Evolutionary conservation across 2,113 vertebrate species (phyloP).

Genomic region (Entelurus aequoreus): DNA sequence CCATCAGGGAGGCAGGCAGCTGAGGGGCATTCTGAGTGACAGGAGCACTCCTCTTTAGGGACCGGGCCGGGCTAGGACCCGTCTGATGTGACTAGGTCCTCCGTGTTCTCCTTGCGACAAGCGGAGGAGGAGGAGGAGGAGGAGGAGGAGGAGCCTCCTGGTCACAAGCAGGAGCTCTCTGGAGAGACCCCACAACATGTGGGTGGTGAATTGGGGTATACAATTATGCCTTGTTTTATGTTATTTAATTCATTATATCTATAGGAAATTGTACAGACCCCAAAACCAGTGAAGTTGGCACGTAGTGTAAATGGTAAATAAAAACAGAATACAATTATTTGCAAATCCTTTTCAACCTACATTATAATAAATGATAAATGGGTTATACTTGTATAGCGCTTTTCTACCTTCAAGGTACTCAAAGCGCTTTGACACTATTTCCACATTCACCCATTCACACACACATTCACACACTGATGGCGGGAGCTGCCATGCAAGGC

Average conservation of each 20-base stretch:
- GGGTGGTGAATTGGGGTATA: conserved; percentile 12
- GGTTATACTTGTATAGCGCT: too few species aligned
- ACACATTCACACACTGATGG: too few species aligned
- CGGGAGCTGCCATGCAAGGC: too few species aligned
- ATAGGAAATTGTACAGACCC: too few species aligned
- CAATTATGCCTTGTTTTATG: not conserved
- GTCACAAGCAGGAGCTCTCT: not conserved
- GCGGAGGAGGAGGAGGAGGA: conserved; percentile 12
- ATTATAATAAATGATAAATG: too few species aligned
- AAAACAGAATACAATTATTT: too few species aligned
- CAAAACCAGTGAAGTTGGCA: too few species aligned
- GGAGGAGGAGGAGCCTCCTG: conserved; percentile 18
- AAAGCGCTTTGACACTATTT: too few species aligned
- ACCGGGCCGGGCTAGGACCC: conserved; percentile 21
- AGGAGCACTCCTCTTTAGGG: conserved; percentile 66
- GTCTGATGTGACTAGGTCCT: conserved; percentile 29
- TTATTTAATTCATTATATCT: not conserved
- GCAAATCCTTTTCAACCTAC: too few species aligned
- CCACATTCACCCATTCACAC: too few species aligned
- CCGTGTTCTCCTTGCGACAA: conserved; percentile 17
- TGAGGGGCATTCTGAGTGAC: conserved; percentile 74
- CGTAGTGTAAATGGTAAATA: too few species aligned
- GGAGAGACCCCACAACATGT: conserved; percentile 16
- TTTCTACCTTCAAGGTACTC: too few species aligned
- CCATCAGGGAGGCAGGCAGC: conserved; percentile 69